Evolutionary conservation across 2,797 vertebrate species (phyloP).

Genomic region (Carduelis carduelis): DNA sequence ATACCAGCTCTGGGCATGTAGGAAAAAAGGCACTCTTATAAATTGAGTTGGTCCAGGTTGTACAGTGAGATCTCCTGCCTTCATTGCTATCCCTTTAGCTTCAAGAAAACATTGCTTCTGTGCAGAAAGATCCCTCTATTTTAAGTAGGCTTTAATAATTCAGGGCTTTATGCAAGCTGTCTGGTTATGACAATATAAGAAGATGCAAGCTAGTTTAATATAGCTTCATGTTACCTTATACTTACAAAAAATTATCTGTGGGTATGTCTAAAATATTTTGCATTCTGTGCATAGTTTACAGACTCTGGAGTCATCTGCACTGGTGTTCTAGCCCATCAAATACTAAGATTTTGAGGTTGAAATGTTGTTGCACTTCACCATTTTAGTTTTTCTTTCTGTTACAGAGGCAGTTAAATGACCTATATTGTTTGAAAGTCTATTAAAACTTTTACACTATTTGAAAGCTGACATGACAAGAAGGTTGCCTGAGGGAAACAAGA

Average conservation of each 20-base stretch:
- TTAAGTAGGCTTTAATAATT: constrained; percentile 3
- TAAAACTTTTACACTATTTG: neutral
- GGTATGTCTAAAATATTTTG: neutral
- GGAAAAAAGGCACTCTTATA: neutral
- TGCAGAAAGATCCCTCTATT: neutral
- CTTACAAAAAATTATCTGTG: neutral
- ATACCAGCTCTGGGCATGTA: neutral
- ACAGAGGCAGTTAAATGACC: neutral
- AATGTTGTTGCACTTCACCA: neutral
- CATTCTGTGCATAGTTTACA: neutral
- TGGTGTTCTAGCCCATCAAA: neutral
- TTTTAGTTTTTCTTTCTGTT: neutral
- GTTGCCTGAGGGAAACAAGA: neutral
- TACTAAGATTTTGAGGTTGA: neutral
- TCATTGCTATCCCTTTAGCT: neutral
- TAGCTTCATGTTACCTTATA: neutral
- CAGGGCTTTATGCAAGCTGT: neutral
- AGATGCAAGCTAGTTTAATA: neutral
- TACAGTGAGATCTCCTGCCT: neutral
- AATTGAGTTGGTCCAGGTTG: neutral
- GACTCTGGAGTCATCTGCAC: neutral
- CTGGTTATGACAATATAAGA: neutral
- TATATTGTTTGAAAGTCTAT: neutral
- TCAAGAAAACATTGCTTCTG: neutral
- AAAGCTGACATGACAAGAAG: neutral